Base-by-base conservation (phyloP, 1,140 invertebrate species). In the Ceratina japonica region DNA sequence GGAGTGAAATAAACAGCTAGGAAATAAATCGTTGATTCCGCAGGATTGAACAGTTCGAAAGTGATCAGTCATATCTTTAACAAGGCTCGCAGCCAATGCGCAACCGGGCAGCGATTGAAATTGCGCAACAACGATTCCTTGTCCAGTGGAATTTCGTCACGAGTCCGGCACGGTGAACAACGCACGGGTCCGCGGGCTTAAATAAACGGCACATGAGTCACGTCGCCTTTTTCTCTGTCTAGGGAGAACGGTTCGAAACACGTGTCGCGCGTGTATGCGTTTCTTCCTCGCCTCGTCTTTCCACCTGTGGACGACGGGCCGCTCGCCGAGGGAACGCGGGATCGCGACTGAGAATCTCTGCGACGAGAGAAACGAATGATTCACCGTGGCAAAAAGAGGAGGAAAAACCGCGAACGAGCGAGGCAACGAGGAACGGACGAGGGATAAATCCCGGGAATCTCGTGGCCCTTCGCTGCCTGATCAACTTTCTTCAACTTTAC, bases 281-380 rank as follows among this genome's bases (percentile, higher is more conserved):
- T 20, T 15, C 24, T 63, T 44, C 37, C 37, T 56, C 24, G 37
- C 5, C 10, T 44, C 12, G n/a, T 65, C 16, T 22, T 16, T 44
- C 54, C 75, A 73, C 70, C 76, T 73, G 70, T 52, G 52, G 5
- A 18, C 54, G 4, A 5, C 56, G n/a, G n/a, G n/a, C n/a, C n/a
- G n/a, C 15, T 16, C 51, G 24, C 24, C 16, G 16, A 12, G 18
- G 8, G 3, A 44, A 3, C 37, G 37, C 37, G 37, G n/a, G 52
- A 37, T 70, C 44, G n/a, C 24, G n/a, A 59, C 73, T 86, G 80
- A 82, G 84, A 86, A 79, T 86, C 81, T 78, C 79, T 81, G 84
- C 68, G 62, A n/a, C 27, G 31, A 18, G 72, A 77, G 83, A n/a
- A 44, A 20, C 56, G 73, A 82, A 61, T 86, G 85, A 86, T 84